Conservation (phyloP, 2,888 invertebrate species). For the Steromphala cineraria region DNA sequence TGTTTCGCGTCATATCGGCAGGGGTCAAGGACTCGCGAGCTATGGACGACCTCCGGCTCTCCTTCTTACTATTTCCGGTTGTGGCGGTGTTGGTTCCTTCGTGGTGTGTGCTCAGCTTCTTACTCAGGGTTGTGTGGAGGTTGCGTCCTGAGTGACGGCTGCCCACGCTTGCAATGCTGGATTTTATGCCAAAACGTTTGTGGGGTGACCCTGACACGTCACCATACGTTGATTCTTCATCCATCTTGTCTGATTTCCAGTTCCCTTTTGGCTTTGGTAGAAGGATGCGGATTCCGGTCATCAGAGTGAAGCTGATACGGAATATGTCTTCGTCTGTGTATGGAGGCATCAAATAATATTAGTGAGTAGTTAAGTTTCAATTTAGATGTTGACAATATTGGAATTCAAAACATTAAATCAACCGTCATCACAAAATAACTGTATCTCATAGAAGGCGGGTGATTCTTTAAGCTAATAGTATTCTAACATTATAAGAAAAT, state of each 20-base stretch:
- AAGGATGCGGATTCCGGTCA: neutral
- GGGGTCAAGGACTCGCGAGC: neutral
- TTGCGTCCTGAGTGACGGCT: neutral
- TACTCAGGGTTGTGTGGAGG: neutral
- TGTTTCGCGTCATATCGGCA: neutral
- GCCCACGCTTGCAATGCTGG: too few species aligned
- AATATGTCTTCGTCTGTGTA: neutral
- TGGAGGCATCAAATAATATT: too few species aligned
- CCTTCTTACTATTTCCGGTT: neutral
- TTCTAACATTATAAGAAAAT: too few species aligned
- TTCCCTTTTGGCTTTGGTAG: neutral
- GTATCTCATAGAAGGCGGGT: too few species aligned
- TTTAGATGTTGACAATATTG: too few species aligned
- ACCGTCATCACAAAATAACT: too few species aligned
- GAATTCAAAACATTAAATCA: too few species aligned
- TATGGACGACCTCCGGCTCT: neutral
- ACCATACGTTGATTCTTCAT: neutral
- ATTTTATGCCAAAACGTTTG: neutral
- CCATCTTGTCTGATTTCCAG: neutral
- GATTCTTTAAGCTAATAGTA: too few species aligned
- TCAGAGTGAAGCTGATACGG: neutral
- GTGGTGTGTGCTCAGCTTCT: neutral
- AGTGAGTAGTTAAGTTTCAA: too few species aligned
- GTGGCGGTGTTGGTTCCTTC: neutral
- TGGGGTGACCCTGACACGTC: neutral